phyloP scores from a whole-genome alignment of 23 tunicate genomes.

The Clavelina lepadiformis region DNA sequence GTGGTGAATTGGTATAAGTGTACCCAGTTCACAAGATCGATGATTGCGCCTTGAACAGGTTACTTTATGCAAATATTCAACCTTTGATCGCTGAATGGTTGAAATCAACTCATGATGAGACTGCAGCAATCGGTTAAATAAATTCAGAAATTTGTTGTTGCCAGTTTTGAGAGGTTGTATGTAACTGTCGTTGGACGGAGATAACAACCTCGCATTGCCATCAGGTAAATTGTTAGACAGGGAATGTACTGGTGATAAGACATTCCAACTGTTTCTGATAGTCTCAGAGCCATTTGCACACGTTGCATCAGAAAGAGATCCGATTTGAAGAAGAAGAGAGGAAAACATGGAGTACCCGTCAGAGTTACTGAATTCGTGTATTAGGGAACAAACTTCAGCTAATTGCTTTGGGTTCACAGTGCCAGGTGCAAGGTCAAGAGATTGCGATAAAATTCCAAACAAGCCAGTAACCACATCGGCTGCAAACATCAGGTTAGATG shows the following conservation, averaged over 20 bases:
- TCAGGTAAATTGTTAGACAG: too few species aligned
- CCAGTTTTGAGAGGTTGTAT: too few species aligned
- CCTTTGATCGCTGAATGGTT: slow-evolving; percentile 44
- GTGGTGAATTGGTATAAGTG: slow-evolving; percentile 50
- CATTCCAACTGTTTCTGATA: too few species aligned
- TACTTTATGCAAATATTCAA: slow-evolving; percentile 60
- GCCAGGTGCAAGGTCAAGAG: slow-evolving; percentile 14
- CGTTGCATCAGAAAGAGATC: slow-evolving; percentile 1
- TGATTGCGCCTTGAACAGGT: slow-evolving; percentile 61
- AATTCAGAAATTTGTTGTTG: background rate
- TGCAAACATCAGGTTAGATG: slow-evolving; percentile 26
- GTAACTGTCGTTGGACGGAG: too few species aligned
- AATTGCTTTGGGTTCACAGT: slow-evolving; percentile 28
- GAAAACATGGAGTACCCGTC: slow-evolving; percentile 51
- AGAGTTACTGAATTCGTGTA: slow-evolving; percentile 71
- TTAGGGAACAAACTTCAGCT: slow-evolving; percentile 34
- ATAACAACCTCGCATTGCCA: too few species aligned
- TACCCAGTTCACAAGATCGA: slow-evolving; percentile 49
- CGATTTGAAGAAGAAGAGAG: slow-evolving; percentile 12
- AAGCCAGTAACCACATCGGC: slow-evolving; percentile 24
- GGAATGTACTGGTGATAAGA: too few species aligned
- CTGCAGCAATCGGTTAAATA: slow-evolving; percentile 16
- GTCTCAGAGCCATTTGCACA: too few species aligned
- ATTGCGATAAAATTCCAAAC: slow-evolving; percentile 20
- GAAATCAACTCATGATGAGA: slow-evolving; percentile 19